Evolutionary conservation across 2,113 vertebrate species (phyloP).

Genomic region (Pelecanoides urinatrix): DNA sequence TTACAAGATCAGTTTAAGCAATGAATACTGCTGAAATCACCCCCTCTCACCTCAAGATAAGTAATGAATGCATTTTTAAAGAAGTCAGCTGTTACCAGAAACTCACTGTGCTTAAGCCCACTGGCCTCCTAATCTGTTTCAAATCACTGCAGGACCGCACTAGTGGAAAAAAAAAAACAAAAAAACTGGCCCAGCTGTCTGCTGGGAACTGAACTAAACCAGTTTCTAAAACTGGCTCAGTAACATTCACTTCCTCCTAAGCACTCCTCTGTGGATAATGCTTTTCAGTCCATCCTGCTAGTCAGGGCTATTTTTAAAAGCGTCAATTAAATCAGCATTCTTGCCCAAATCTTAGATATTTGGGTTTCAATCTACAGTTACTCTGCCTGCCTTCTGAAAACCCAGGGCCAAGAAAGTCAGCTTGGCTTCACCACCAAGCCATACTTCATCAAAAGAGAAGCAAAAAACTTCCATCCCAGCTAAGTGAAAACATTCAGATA

Average conservation of each 20-base stretch:
- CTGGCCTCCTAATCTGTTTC: neutral
- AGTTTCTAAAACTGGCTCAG: slow-evolving; percentile 41
- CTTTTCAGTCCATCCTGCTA: neutral
- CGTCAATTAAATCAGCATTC: neutral
- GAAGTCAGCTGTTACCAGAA: neutral
- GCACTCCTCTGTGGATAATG: neutral
- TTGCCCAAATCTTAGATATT: neutral
- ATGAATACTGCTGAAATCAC: neutral
- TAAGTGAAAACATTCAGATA: neutral
- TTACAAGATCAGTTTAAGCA: neutral
- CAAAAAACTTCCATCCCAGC: neutral
- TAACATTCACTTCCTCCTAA: slow-evolving; percentile 30
- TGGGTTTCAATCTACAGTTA: neutral
- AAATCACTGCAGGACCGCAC: neutral
- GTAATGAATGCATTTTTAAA: neutral
- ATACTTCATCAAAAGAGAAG: neutral
- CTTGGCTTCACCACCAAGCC: neutral
- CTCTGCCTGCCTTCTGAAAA: neutral
- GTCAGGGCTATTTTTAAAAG: neutral
- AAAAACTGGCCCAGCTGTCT: neutral
- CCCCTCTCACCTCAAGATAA: neutral
- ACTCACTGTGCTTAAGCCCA: neutral
- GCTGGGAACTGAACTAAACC: slow-evolving; percentile 34
- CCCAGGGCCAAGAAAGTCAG: neutral
- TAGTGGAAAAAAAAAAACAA: neutral